Evolutionary conservation across 2,888 invertebrate species (phyloP).

Genomic region (Sinohyriopsis cumingii): DNA sequence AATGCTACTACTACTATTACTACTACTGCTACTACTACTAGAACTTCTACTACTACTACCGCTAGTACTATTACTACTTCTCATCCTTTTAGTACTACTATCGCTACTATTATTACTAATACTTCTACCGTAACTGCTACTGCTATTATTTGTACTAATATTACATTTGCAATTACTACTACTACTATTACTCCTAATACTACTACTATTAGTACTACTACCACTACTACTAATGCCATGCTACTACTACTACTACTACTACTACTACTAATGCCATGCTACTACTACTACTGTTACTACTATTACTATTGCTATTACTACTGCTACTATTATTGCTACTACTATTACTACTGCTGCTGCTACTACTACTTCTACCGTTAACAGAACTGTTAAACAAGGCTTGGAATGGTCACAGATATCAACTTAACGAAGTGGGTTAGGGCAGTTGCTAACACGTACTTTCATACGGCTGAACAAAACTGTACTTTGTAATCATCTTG

Average conservation of each 20-base stretch:
- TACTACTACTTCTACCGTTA: conserved; percentile 19
- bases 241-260: conserved; percentile 8
- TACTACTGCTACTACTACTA: neutral
- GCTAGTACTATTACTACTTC: conserved; percentile 1
- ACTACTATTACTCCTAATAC: conserved; percentile 2
- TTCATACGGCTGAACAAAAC: no score
- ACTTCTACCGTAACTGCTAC: neutral
- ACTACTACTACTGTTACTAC: conserved; percentile 14
- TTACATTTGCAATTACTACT: conserved; percentile 1
- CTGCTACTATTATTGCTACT: no score
- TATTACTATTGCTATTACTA: neutral
- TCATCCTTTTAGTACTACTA: conserved; percentile 3
- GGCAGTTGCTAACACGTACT: no score
- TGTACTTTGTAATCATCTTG: no score
- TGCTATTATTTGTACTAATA: neutral
- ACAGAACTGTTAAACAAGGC: no score
- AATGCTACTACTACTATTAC: conserved; percentile 1
- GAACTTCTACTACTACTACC: neutral
- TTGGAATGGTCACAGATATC: no score
- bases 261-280: conserved; percentile 9
- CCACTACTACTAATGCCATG: conserved; percentile 6
- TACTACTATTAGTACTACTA: conserved; percentile 2
- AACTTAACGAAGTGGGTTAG: no score
- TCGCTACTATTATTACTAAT: conserved; percentile 1
- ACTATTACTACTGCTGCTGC: conserved; percentile 10